Conservation (phyloP, 92 coral and sea anemone genomes). For the Actinernus sp. region DNA sequence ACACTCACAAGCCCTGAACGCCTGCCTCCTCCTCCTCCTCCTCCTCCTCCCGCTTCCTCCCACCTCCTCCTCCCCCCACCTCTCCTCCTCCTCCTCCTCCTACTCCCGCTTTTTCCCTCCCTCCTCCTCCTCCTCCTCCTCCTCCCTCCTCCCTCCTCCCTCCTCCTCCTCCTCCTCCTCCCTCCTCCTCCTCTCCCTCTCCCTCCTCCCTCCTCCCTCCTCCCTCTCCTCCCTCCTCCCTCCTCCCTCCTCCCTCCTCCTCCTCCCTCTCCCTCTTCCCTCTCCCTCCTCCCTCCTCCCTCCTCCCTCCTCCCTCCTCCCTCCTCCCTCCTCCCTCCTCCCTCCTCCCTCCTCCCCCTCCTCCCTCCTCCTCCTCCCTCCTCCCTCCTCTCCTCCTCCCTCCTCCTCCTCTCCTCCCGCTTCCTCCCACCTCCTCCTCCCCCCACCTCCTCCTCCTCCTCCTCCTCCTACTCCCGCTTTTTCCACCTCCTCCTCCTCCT, state of each 20-base stretch:
- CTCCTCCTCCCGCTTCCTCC: no score
- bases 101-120: no score
- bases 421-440: not conserved
- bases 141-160: not conserved
- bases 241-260: not conserved
- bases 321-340: not conserved
- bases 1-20: no score
- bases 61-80: no score
- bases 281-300: not conserved
- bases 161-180: not conserved
- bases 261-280: not conserved
- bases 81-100: no score
- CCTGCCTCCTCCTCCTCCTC: no score
- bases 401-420: not conserved
- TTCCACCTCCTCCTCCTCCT: not conserved
- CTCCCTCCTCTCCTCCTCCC: no score
- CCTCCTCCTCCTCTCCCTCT: not conserved
- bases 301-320: not conserved
- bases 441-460: not conserved
- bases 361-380: not conserved
- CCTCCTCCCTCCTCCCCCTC: not conserved
- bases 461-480: conserved; percentile 2
- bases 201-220: not conserved
- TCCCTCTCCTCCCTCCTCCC: not conserved
- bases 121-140: not conserved